Evolutionary conservation across 1,140 invertebrate species (phyloP), one percentile per base, ranked within the genome.

Genomic region (Drosophila sp.): DNA sequence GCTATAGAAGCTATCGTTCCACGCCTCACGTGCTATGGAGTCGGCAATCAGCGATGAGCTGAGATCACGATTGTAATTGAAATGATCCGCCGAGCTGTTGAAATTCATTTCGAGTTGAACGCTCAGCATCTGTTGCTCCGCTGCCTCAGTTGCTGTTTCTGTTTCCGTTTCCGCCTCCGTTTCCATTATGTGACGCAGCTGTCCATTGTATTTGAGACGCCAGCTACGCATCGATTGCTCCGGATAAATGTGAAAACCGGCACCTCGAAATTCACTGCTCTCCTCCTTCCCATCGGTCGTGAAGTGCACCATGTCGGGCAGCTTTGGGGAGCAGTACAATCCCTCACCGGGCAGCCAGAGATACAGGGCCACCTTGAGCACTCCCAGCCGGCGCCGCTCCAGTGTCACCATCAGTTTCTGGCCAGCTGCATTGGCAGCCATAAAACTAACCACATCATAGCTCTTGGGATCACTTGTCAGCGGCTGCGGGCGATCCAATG

Each of bases 281-380:
- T 91, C 87, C 6, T 58, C 16, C 7, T 61, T 61, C 27, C 84
- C 87, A 11, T 89, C 76, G 0, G 72, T 89, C 18, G 90, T 91
- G 11, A 91, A 91, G 40, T 90, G 69, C 14, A 82, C 75, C 90
- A 91, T 91, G 14, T 91, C 90, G 0, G 90, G 90, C 13, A 91
- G 57, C 0, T 78, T 79, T 11, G 90, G 87, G 1, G 77, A 78
- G 29, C 74, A 51, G 8, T 75, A 54, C 1, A 91, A 41, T 0
- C 80, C 78, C 0, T 45, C 63, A 4, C 56, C 63, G 6, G 90
- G 90, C 2, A 91, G 50, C 72, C 81, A 91, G 0, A 91, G 48
- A 41, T 91, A 91, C 0, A 91, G 54, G 0, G 80, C 81, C 0
- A 90, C 90, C 29, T 90, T 89, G 0, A 90, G 59, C 7, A 91